Evolutionary conservation across 2,888 invertebrate species (phyloP), one percentile per base, ranked within the genome.

Genomic region (Caenorhabditis plicata): DNA sequence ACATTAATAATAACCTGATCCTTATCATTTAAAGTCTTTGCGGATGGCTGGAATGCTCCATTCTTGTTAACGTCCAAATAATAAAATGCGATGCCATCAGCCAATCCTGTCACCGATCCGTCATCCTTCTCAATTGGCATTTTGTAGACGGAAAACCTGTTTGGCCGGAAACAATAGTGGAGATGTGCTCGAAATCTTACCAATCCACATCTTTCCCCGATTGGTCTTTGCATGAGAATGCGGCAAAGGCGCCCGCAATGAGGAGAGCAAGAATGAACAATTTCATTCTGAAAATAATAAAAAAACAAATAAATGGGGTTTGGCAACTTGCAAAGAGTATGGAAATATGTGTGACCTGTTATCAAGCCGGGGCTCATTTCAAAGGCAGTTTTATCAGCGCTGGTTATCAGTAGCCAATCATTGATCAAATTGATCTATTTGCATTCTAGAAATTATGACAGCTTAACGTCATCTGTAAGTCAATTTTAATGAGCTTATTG

Each of bases 151-250:
- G 69, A 64, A 32, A 63, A 74, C 73, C 73, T 73, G 23, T n/a
- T n/a, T n/a, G n/a, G n/a, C n/a, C n/a, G n/a, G 20, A 58, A 32
- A 25, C 17, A 15, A 42, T 23, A 26, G 5, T 50, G 5, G 17
- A 2, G 26, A 7, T 38, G 13, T 3, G 17, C 20, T 26, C 27
- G 2, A 35, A 26, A 3, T 23, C 61, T 52, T 17, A 73, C 74
- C 75, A 75, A 27, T 74, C 71, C 31, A 75, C 74, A 61, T 74
- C 71, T 2, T 60, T 65, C 40, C 66, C 64, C 39, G 60, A 60
- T 44, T 75, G 75, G 53, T 75, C 73, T 40, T 73, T 71, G 47
- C 75, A 75, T 1, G 70, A 68, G 29, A 74, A 69, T 3, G 66
- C 68, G 1, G 56, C 50, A 35, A 42, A 44, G 0, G 56, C 42